Conservation (phyloP, 2,113 vertebrate genomes). For the Notechis scutatus region DNA sequence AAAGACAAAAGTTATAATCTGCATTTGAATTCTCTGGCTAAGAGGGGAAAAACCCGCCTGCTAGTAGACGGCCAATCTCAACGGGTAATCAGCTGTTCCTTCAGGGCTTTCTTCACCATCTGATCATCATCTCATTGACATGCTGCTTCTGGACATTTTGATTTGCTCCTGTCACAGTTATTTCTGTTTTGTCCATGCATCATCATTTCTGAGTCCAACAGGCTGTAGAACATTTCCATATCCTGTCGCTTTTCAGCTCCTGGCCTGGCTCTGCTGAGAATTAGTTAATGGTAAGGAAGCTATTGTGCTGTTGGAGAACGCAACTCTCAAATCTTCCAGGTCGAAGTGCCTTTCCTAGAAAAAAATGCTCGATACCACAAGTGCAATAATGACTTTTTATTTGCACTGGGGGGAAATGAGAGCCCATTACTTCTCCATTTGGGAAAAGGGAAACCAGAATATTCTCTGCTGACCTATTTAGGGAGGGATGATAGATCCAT, state of each 20-base stretch:
- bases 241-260: not conserved
- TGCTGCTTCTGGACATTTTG: not conserved
- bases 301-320: not conserved
- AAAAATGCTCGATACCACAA: slow-evolving; percentile 1
- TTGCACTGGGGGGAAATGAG: slow-evolving; percentile 1
- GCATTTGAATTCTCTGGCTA: not conserved
- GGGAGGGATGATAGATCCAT: not conserved
- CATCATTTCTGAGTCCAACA: not conserved
- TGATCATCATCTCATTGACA: not conserved
- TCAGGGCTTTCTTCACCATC: not conserved
- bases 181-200: not conserved
- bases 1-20: not conserved
- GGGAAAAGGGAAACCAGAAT: not conserved
- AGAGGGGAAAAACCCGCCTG: not conserved
- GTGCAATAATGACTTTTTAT: slow-evolving; percentile 19
- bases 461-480: not conserved
- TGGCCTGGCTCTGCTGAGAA: not conserved
- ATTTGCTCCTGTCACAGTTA: not conserved
- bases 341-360: slow-evolving; percentile 24
- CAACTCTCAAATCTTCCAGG: slow-evolving; percentile 3
- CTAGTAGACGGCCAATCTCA: not conserved
- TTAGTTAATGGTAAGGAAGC: slow-evolving; percentile 1
- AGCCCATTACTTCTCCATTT: slow-evolving; percentile 22
- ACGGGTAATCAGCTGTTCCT: not conserved
- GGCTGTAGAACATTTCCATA: not conserved